phyloP scores from a whole-genome alignment of 1,140 invertebrate species.

The Helicorthomorpha holstii region DNA sequence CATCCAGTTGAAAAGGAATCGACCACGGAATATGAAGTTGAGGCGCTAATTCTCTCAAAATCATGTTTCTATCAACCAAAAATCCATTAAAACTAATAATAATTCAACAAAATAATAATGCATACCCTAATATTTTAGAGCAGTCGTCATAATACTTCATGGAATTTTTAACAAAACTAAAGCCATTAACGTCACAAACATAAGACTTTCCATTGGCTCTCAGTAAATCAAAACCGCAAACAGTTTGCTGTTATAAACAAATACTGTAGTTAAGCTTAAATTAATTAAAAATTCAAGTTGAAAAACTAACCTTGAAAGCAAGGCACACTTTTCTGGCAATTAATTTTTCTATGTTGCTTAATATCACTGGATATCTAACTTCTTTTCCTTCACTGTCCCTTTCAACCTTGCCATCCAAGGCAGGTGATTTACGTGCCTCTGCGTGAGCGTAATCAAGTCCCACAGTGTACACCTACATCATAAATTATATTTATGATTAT shows the following conservation, averaged over 20 bases:
- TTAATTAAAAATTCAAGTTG: background rate
- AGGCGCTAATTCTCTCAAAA: constrained; percentile 78
- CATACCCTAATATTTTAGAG: constrained; percentile 74
- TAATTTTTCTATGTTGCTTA: constrained; percentile 95
- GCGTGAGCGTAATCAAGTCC: constrained; percentile 98
- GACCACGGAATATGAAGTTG: constrained; percentile 92
- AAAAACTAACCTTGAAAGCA: constrained; percentile 58
- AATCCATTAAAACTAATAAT: constrained; percentile 4
- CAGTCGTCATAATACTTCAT: constrained; percentile 99
- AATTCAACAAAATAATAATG: constrained; percentile 1
- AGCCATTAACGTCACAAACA: constrained; percentile 99
- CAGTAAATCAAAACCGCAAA: constrained; percentile 97
- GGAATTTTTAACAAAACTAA: constrained; percentile 99
- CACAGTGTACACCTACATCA: constrained; percentile 62
- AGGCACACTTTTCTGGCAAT: constrained; percentile 95
- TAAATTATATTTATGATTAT: background rate
- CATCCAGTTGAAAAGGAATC: constrained; percentile 90
- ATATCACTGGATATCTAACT: constrained; percentile 93
- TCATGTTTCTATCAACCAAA: constrained; percentile 46
- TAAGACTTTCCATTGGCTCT: constrained; percentile 95
- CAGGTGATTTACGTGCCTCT: constrained; percentile 95
- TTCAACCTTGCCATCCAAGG: constrained; percentile 95
- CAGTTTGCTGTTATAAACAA: constrained; percentile 52
- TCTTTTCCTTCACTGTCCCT: constrained; percentile 96
- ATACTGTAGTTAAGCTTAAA: background rate